phyloP scores from a whole-genome alignment of 1,140 invertebrate genomes.

The Acyrthosiphon pisum region DNA sequence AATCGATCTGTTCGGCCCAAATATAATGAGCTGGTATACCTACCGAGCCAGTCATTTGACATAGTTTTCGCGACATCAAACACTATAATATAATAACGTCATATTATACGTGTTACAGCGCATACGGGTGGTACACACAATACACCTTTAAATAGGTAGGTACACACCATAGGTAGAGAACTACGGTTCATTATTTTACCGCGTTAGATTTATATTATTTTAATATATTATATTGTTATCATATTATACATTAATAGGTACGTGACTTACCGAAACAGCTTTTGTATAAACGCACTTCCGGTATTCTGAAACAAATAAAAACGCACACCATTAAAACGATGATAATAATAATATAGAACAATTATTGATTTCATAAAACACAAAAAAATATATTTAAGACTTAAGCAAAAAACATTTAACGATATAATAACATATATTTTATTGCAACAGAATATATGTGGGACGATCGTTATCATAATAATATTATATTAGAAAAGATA shows the following conservation, averaged over 20 bases:
- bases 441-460: not conserved
- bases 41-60: not conserved
- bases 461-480: too few species aligned
- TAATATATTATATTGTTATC: not conserved
- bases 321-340: not conserved
- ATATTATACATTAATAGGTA: not conserved
- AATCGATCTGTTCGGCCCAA: conserved; percentile 7
- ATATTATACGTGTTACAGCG: not conserved
- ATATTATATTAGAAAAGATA: too few species aligned
- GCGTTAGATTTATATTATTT: not conserved
- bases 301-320: conserved; percentile 52
- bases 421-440: too few species aligned
- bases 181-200: not conserved
- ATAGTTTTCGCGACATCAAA: not conserved
- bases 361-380: not conserved
- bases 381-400: not conserved
- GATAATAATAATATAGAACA: not conserved
- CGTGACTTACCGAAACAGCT: conserved; percentile 50
- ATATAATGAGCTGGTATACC: not conserved
- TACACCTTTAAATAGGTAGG: not conserved
- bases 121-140: not conserved
- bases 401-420: not conserved
- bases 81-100: not conserved
- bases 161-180: not conserved
- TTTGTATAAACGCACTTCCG: not conserved